Conservation (phyloP, 1,140 invertebrate species). For the Orchesella cincta region DNA sequence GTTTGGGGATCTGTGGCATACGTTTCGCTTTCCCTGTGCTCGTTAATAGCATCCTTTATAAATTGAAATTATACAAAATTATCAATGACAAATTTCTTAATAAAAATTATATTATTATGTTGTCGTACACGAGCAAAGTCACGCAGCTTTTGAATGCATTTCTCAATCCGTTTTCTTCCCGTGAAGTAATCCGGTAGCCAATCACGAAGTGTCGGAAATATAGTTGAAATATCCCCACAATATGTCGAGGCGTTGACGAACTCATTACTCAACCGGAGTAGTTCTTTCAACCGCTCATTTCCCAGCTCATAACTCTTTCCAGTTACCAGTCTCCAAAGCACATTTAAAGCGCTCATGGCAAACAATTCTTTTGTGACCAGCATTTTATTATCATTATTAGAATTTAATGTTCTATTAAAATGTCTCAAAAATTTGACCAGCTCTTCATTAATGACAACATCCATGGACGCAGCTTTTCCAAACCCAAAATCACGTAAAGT, state of each 20-base stretch:
- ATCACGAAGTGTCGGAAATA: slow-evolving; percentile 28
- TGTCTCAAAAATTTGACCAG: slow-evolving; percentile 32
- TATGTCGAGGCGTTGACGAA: neutral
- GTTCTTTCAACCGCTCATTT: slow-evolving; percentile 48
- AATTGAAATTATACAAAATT: too few relatives aligned
- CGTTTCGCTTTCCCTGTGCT: too few relatives aligned
- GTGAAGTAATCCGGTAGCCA: slow-evolving; percentile 29
- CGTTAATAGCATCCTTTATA: too few relatives aligned
- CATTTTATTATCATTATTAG: too few relatives aligned
- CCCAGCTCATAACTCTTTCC: slow-evolving; percentile 60
- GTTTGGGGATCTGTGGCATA: too few relatives aligned
- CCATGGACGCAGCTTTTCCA: slow-evolving; percentile 43
- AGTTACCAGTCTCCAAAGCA: slow-evolving; percentile 58
- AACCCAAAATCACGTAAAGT: slow-evolving; percentile 45
- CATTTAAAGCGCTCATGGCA: slow-evolving; percentile 54
- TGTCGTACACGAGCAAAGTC: neutral
- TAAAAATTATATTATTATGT: neutral
- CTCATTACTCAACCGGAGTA: slow-evolving; percentile 21
- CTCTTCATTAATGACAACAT: slow-evolving; percentile 35
- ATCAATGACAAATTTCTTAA: neutral
- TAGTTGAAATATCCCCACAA: slow-evolving; percentile 5
- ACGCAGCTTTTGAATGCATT: neutral
- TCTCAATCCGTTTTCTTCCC: neutral
- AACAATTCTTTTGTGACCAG: slow-evolving; percentile 44
- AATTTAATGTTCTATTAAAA: too few relatives aligned